Conservation (phyloP, 2,113 vertebrate species). For the Zootoca vivipara region DNA sequence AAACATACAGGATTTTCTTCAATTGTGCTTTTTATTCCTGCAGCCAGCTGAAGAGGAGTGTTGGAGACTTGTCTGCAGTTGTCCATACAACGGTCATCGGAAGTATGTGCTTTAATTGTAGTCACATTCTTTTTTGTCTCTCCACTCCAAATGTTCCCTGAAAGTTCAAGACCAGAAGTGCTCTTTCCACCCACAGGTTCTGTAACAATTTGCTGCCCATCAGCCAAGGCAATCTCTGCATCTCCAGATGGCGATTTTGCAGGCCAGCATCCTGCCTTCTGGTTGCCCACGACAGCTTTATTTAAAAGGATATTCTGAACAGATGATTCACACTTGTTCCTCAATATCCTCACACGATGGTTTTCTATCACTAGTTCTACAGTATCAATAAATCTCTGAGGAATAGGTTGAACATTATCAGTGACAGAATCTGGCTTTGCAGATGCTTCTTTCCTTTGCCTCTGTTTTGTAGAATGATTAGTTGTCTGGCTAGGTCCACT, state of each 20-base stretch:
- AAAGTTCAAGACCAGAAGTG: fast-evolving
- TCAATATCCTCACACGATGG: background rate
- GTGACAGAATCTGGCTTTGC: background rate
- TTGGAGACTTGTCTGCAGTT: fast-evolving
- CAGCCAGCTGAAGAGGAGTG: fast-evolving
- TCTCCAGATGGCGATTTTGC: background rate
- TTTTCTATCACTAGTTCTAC: constrained; percentile 18
- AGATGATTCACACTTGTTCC: background rate
- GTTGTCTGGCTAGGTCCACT: background rate
- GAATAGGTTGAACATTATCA: constrained; percentile 12
- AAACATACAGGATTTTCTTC: background rate
- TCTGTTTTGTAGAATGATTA: background rate
- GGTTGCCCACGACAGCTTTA: background rate
- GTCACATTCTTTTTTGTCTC: fast-evolving
- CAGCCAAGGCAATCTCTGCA: background rate
- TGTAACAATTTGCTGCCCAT: fast-evolving
- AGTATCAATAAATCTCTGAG: fast-evolving
- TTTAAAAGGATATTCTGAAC: fast-evolving
- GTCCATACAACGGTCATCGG: fast-evolving
- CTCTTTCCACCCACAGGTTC: fast-evolving
- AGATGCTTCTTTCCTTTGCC: background rate
- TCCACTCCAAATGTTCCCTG: fast-evolving
- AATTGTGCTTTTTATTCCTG: fast-evolving
- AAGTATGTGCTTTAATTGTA: fast-evolving
- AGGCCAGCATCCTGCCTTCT: background rate